phyloP scores from a whole-genome alignment of 2,113 vertebrate genomes.

The Okapia johnstoni region DNA sequence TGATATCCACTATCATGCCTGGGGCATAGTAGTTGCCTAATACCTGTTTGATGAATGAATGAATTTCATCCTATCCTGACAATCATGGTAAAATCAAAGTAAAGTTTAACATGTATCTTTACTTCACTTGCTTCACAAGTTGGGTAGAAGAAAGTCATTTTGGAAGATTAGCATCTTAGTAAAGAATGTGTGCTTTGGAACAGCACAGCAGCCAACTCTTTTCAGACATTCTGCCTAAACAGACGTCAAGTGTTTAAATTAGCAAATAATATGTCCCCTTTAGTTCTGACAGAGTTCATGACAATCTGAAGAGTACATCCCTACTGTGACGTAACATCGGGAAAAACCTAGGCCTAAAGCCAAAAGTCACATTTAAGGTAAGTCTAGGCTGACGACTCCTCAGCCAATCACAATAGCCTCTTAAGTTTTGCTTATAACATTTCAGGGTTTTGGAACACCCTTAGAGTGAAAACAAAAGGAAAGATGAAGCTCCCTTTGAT shows the following conservation, averaged over 20 bases:
- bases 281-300: not conserved
- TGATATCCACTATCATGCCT: not conserved
- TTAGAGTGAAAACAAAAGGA: not conserved
- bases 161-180: not conserved
- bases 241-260: not conserved
- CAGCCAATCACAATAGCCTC: not conserved
- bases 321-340: not conserved
- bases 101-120: not conserved
- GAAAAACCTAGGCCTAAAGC: not conserved
- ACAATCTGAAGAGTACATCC: not conserved
- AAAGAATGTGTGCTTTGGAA: not conserved
- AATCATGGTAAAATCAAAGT: not conserved
- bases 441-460: conserved; percentile 26
- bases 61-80: not conserved
- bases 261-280: not conserved
- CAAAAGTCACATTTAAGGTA: not conserved
- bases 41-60: not conserved
- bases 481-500: conserved; percentile 30
- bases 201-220: not conserved
- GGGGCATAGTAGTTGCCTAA: not conserved
- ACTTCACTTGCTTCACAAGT: not conserved
- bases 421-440: not conserved
- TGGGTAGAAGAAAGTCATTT: not conserved
- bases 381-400: not conserved
- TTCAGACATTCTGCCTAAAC: not conserved